Evolutionary conservation across 1,140 invertebrate species (phyloP), one percentile per base, ranked within the genome.

Genomic region (Paracyclopina nana): DNA sequence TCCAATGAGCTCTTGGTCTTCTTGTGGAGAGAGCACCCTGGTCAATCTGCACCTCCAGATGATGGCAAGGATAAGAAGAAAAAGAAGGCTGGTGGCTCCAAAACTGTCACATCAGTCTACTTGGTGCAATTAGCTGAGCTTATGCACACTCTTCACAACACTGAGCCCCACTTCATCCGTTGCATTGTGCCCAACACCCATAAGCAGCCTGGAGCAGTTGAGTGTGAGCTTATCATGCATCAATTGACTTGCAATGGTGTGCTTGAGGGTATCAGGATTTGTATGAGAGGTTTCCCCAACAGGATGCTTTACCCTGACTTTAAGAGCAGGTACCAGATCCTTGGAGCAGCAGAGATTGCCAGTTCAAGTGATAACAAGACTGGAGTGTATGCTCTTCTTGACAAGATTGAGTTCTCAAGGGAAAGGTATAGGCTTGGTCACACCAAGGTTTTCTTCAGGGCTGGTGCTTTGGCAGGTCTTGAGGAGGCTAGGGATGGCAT

Each of bases 261-360:
- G 72, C 83, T 99, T 77, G 95, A 99, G 82, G 95, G 95, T 73
- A 99, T 99, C 75, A 90, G 95, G 90, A 99, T 99, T 76, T 99
- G 95, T 70, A 82, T 95, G 72, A 99, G 99, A 78, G 95, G 95
- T 69, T 99, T 98, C 82, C 95, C 94, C 74, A 98, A 98, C 82
- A 86, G 95, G 70, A 94, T 98, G 83, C 77, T 90, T 57, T 99
- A 98, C 73, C 85, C 91, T 62, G 95, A 99, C 71, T 99, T 99
- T 80, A 97, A 97, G 70, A 84, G 97, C 68, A 86, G 45, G 3
- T 75, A 75, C 62, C 67, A 66, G 31, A 73, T 75, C 55, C 58
- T 75, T 55, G 71, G 72, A 53, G 69, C 73, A 44, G 71, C 70
- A 54, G 68, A 67, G 51, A 66, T 71, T 46, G 63, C 65, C 26